Evolutionary conservation across 1,140 invertebrate genomes (phyloP), one percentile per base, ranked within the genome.

Genomic region (Pseudobourletiella spinata): DNA sequence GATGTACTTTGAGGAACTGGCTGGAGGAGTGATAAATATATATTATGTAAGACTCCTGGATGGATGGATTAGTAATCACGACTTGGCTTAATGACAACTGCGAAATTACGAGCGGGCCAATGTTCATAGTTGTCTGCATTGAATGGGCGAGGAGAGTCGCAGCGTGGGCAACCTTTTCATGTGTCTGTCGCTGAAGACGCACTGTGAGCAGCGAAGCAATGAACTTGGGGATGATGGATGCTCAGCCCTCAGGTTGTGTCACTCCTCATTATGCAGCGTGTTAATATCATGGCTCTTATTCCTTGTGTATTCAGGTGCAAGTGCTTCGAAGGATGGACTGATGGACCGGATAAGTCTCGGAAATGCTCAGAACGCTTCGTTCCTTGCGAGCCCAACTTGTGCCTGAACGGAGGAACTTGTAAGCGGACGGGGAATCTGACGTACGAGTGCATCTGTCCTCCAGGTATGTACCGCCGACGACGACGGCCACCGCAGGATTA

Each of bases 311-410:
- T 54, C 78, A 90, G 87, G 76, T 95, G 92, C 75, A 84, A 88
- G 67, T 95, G 92, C 76, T 80, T 87, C 65, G 84, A 83, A 65
- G 91, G 91, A 64, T 95, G 87, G 74, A 93, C 90, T 1, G 91
- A 55, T 20, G 52, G 52, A 11, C 52, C 52, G 3, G 52, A 55
- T 24, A 55, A 55, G 91, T 15, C 82, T 87, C 72, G 86, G 93
- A 76, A 55, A 39, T 95, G 91, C 77, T 89, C 94, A 74, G 88
- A 80, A 72, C 84, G 87, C 67, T 94, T 93, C 74, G 84, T 92
- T 61, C 91, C 91, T 1, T 95, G 91, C 75, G 82, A 91, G 69
- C 90, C 91, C 3, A 91, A 86, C 50, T 88, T 91, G 1, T 66
- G 68, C 63, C 62, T 65, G 52, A 94, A 98, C 76, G 91, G 88